Percentiles rank a stretch among this genome's conserved stretches.
Conservation (phyloP, 2,113 vertebrate species). For the Tragulus kanchil region DNA sequence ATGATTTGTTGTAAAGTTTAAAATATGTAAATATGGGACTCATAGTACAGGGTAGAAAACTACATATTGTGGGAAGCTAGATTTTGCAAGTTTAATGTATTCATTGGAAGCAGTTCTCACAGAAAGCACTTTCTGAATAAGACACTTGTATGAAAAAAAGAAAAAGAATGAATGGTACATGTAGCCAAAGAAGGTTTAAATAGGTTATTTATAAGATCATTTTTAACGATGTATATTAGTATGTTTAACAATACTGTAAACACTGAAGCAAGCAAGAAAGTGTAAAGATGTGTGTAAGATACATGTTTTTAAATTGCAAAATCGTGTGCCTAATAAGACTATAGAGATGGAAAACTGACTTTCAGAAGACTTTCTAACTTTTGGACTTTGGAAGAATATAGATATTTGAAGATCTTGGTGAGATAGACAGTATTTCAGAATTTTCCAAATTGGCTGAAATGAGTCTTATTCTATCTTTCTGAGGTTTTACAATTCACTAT, state of each 20-base stretch:
- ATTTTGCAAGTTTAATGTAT: conserved; percentile 95
- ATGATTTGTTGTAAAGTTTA: conserved; percentile 89
- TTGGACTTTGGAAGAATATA: conserved; percentile 70
- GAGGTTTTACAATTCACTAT: conserved; percentile 79
- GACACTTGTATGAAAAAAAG: conserved; percentile 51
- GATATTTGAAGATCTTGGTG: conserved; percentile 74
- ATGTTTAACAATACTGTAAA: conserved; percentile 83
- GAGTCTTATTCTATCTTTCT: conserved; percentile 83
- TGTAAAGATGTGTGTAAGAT: conserved; percentile 62
- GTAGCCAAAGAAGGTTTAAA: conserved; percentile 85
- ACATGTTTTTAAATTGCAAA: conserved; percentile 73
- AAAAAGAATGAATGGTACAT: conserved; percentile 81
- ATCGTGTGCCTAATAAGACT: conserved; percentile 70
- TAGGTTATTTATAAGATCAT: conserved; percentile 85
- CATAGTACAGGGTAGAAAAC: conserved; percentile 91
- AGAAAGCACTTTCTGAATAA: conserved; percentile 86
- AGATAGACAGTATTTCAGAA: conserved; percentile 69
- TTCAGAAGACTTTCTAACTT: conserved; percentile 64
- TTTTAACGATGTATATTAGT: conserved; percentile 79
- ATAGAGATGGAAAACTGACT: conserved; percentile 69
- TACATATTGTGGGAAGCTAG: conserved; percentile 84
- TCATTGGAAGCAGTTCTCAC: conserved; percentile 88
- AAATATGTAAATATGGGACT: conserved; percentile 92
- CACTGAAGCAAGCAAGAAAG: conserved; percentile 66
- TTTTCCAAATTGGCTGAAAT: conserved; percentile 85